Evolutionary conservation across 2,888 invertebrate species (phyloP).

Genomic region (Drosophila fungiperda): DNA sequence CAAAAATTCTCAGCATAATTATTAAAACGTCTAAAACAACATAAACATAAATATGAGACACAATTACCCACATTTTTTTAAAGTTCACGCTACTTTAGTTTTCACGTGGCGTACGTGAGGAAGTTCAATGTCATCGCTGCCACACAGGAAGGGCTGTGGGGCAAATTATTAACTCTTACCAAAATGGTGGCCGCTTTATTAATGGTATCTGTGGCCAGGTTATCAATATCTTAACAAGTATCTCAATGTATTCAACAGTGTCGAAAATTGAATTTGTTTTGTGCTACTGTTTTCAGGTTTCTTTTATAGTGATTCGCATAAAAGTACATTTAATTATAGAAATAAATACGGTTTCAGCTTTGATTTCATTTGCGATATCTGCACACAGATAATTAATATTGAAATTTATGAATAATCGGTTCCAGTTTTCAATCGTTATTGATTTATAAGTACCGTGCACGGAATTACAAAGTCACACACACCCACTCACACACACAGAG

Average conservation of each 20-base stretch:
- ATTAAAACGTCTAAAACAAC: constrained; percentile 45
- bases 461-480: constrained; percentile 47
- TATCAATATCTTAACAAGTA: constrained; percentile 43
- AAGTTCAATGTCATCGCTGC: constrained; percentile 65
- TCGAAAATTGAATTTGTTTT: constrained; percentile 35
- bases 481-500: constrained; percentile 20
- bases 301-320: constrained; percentile 36
- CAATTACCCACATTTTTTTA: constrained; percentile 75
- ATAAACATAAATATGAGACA: constrained; percentile 49
- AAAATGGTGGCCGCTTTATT: constrained; percentile 42
- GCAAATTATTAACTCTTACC: neutral
- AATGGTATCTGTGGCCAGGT: constrained; percentile 32
- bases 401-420: constrained; percentile 73
- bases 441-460: constrained; percentile 46
- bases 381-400: constrained; percentile 52
- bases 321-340: constrained; percentile 68
- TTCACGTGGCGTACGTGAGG: constrained; percentile 33
- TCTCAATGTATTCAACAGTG: constrained; percentile 19
- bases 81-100: constrained; percentile 37
- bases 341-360: constrained; percentile 33
- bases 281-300: constrained; percentile 58
- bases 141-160: constrained; percentile 62
- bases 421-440: constrained; percentile 29
- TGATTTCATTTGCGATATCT: constrained; percentile 40
- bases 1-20: constrained; percentile 58